Evolutionary conservation across 2,888 invertebrate genomes (phyloP).

Genomic region (Anoncus sp.): DNA sequence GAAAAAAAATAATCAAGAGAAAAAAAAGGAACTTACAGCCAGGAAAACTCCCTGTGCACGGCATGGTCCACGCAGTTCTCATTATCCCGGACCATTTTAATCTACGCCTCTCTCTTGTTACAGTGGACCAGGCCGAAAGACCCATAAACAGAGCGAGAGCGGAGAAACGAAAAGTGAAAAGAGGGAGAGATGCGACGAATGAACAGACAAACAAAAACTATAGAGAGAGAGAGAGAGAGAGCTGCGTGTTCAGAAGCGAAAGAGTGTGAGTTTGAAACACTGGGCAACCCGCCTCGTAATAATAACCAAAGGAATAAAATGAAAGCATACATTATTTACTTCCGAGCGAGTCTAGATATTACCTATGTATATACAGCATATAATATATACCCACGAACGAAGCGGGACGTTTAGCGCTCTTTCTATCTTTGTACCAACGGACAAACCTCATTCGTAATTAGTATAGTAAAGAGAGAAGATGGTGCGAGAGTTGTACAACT

Average conservation of each 20-base stretch:
- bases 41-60: constrained; percentile 46
- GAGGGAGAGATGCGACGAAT: constrained; percentile 34
- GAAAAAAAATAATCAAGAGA: constrained; percentile 49
- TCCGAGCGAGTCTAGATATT: constrained; percentile 21
- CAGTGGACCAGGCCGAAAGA: constrained; percentile 26
- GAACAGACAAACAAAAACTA: constrained; percentile 39
- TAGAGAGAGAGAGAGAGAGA: neutral
- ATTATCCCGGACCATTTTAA: constrained; percentile 78
- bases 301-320: constrained; percentile 71
- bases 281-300: constrained; percentile 33
- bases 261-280: constrained; percentile 42
- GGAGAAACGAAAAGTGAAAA: constrained; percentile 6
- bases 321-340: constrained; percentile 76
- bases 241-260: constrained; percentile 39
- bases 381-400: neutral
- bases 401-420: constrained; percentile 17
- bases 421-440: constrained; percentile 38
- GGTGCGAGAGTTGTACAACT: constrained; percentile 47
- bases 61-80: constrained; percentile 71
- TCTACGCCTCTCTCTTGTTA: constrained; percentile 69
- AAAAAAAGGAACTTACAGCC: constrained; percentile 19
- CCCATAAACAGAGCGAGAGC: constrained; percentile 69
- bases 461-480: constrained; percentile 57
- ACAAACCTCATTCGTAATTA: constrained; percentile 62
- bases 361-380: neutral